These are phyloP conservation scores for Lottia scabra DNA, from an alignment of 2,888 invertebrate species.

Conservation along the genomic window DNA sequence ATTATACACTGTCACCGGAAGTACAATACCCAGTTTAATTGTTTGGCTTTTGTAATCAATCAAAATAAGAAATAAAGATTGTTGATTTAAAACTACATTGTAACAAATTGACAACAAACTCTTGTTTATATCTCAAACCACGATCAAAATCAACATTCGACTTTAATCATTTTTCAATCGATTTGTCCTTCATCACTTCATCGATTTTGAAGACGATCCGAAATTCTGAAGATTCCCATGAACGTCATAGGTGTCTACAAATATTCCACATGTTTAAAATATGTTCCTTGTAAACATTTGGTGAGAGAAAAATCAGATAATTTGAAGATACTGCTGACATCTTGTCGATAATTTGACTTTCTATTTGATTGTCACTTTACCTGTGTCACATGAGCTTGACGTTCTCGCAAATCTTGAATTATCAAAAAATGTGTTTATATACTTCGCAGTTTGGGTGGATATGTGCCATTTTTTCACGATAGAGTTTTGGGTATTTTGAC, in stretches of 20 bases:
- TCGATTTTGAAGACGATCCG: background rate
- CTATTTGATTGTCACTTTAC: background rate
- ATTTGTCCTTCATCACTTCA: background rate
- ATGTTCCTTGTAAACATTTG: background rate
- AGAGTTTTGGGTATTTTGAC: no score
- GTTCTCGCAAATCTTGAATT: no score
- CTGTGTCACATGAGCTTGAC: background rate
- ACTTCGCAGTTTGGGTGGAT: no score
- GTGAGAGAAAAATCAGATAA: background rate
- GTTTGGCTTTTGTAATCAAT: background rate
- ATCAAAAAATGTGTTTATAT: no score
- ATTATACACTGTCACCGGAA: background rate
- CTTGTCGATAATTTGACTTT: background rate
- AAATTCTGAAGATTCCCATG: slow-evolving; percentile 6
- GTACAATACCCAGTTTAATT: background rate
- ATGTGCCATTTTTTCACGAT: no score
- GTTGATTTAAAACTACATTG: no score
- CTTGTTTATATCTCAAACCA: no score
- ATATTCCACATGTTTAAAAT: background rate
- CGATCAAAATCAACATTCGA: no score
- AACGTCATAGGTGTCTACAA: background rate
- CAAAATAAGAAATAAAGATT: background rate
- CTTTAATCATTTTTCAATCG: background rate
- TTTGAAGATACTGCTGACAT: background rate
- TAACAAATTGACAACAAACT: no score